These are phyloP conservation scores for Lissocephala sabroskyi DNA, from an alignment of 2,888 invertebrate genomes.

Conservation along the genomic window DNA sequence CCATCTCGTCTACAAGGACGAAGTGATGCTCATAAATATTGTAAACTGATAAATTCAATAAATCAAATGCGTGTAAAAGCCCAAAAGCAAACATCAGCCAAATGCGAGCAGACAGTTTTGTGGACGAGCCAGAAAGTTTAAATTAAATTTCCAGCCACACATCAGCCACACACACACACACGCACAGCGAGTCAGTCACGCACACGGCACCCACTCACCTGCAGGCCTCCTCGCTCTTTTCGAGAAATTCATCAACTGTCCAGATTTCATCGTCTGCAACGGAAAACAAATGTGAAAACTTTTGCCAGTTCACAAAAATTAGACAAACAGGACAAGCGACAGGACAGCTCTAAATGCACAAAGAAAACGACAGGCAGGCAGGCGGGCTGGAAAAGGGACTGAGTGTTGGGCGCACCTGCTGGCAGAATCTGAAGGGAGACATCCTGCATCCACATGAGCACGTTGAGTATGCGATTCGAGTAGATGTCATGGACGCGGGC, in stretches of 20 bases:
- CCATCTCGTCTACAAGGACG: not conserved
- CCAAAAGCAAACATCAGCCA: constrained; percentile 7
- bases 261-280: constrained; percentile 83
- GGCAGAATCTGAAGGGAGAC: constrained; percentile 87
- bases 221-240: constrained; percentile 86
- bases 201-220: constrained; percentile 70
- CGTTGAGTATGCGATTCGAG: constrained; percentile 90
- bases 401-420: constrained; percentile 72
- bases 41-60: constrained; percentile 44
- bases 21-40: constrained; percentile 27
- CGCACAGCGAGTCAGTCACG: constrained; percentile 15
- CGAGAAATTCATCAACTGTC: constrained; percentile 89
- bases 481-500: constrained; percentile 92
- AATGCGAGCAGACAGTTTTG: constrained; percentile 17
- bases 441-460: constrained; percentile 89
- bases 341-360: too few species aligned
- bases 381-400: too few species aligned
- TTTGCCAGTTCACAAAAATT: constrained; percentile 27
- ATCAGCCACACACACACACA: constrained; percentile 12
- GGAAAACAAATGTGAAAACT: constrained; percentile 51
- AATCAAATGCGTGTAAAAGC: too few species aligned
- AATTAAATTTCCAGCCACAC: constrained; percentile 38
- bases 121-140: constrained; percentile 26
- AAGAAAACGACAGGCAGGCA: too few species aligned
- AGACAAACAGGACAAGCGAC: constrained; percentile 4